Base-by-base conservation (phyloP, 1,140 invertebrate genomes). In the Brachionus paranguensis region DNA sequence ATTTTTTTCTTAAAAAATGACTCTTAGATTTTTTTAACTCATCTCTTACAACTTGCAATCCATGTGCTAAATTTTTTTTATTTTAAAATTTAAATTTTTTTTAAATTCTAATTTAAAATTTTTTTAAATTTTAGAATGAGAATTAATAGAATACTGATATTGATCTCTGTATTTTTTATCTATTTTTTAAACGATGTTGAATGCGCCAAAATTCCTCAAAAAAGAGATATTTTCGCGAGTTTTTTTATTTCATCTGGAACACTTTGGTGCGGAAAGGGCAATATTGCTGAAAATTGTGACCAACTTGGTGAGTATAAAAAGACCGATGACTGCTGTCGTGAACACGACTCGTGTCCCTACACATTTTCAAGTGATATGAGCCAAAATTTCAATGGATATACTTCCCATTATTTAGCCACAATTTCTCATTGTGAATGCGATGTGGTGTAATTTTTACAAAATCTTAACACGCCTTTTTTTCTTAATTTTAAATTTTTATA, bases 211-310 rank as follows among this genome's bases (percentile, higher is more conserved):
- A 43, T 43, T 7, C 14, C 7, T 20, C 29, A 43, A 14, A 72
- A 72, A 20, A 37, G 68, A n/a, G 68, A 43, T 7, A 41, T 43
- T 4, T 72, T 37, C 7, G 68, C 27, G 4, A 17, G 68, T 7
- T 41, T 72, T 4, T 90, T 94, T 43, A 90, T 93, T 60, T 91
- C 94, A 55, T 94, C 94, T 0, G 94, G 94, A 0, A 96, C 94
- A 1, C 93, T 94, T 86, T 95, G 95, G 94, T 96, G 94, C 88
- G 95, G 95, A 3, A 92, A 93, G 84, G 94, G 94, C 8, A 92
- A 92, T 87, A 92, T 92, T 0, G 94, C 94, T 1, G 91, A 91
- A 11, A 91, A 92, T 85, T 94, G 93, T 86, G 92, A 92, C 2
- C 92, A 95, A 86, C 89, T 96, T 5, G 95, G 94, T 1, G 92